Percentiles rank a stretch among this genome's conserved stretches.
phyloP scores from a whole-genome alignment of 2,113 vertebrate genomes.

The Antennarius striatus region DNA sequence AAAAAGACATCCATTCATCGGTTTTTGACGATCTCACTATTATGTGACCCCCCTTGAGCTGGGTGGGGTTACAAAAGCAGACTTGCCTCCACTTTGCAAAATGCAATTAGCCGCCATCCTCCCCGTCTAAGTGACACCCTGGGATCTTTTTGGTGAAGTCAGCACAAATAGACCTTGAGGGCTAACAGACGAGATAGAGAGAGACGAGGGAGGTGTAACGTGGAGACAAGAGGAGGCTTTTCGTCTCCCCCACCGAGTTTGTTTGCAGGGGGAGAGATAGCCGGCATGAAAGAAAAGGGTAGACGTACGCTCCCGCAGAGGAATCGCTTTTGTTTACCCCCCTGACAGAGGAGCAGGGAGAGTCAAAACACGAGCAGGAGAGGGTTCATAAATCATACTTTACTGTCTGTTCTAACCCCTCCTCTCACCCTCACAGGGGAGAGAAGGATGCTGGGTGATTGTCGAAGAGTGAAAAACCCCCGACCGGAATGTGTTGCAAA shows the following conservation, averaged over 20 bases:
- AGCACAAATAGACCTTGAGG: constrained; percentile 59
- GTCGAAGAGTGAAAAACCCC: constrained; percentile 12
- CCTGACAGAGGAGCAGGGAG: constrained; percentile 24
- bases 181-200: constrained; percentile 17
- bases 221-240: constrained; percentile 1
- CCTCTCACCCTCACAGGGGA: constrained; percentile 21
- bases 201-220: neutral
- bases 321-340: constrained; percentile 54
- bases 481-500: constrained; percentile 27
- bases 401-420: constrained; percentile 24
- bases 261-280: constrained; percentile 15
- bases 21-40: no score
- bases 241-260: constrained; percentile 20
- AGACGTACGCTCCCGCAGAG: constrained; percentile 33
- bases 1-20: no score
- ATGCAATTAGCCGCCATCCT: constrained; percentile 59
- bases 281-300: constrained; percentile 21
- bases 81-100: constrained; percentile 62
- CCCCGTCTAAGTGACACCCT: constrained; percentile 27
- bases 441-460: constrained; percentile 22
- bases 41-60: no score
- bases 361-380: constrained; percentile 29
- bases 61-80: neutral
- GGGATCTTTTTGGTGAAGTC: constrained; percentile 62
- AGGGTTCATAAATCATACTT: constrained; percentile 64